These are phyloP conservation scores for Nansenia antarctica DNA, from an alignment of 2,113 vertebrate species.

Conservation along the genomic window DNA sequence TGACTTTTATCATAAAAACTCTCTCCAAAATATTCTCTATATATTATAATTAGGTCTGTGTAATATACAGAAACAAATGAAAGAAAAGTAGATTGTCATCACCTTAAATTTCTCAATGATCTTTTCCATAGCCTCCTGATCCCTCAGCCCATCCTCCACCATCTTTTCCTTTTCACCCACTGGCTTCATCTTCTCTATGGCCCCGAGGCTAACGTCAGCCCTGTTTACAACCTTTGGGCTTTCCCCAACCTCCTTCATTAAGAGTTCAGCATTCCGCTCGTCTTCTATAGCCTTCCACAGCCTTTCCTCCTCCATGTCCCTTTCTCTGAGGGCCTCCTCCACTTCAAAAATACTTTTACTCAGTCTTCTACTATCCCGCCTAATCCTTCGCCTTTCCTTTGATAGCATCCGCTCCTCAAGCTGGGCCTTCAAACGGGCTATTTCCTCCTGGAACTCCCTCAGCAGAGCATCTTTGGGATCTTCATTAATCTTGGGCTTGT, in stretches of 20 bases:
- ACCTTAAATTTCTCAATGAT: slow-evolving; percentile 96
- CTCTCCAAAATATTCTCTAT: no score
- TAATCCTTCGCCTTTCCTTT: slow-evolving; percentile 82
- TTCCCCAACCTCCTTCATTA: slow-evolving; percentile 73
- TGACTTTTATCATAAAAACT: slow-evolving; percentile 6
- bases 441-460: slow-evolving; percentile 95
- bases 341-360: slow-evolving; percentile 68
- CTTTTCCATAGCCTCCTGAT: slow-evolving; percentile 88
- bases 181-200: slow-evolving; percentile 82
- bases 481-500: slow-evolving; percentile 94
- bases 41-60: no score
- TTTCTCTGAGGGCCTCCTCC: slow-evolving; percentile 53
- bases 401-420: slow-evolving; percentile 89
- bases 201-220: slow-evolving; percentile 80
- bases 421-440: slow-evolving; percentile 88
- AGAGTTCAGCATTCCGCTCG: slow-evolving; percentile 70
- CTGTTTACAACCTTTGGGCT: slow-evolving; percentile 54
- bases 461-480: slow-evolving; percentile 96
- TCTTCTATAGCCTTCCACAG: slow-evolving; percentile 21
- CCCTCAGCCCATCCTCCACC: slow-evolving; percentile 85
- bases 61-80: background rate
- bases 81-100: slow-evolving; percentile 10
- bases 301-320: slow-evolving; percentile 72
- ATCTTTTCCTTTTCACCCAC: slow-evolving; percentile 87
- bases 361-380: slow-evolving; percentile 80